Conservation (phyloP, 2,888 invertebrate species). For the Morpho deidamia region DNA sequence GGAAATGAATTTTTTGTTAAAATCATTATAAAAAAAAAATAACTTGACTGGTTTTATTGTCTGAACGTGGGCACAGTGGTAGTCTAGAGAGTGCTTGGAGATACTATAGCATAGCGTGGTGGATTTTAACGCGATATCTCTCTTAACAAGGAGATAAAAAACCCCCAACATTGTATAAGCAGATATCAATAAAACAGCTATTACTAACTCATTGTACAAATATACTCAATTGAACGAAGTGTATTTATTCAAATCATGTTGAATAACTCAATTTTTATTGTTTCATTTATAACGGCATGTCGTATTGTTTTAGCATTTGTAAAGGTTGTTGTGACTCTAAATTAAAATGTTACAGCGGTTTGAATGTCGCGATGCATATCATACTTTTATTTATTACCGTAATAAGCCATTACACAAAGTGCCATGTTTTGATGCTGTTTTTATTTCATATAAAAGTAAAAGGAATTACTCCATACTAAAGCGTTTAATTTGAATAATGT, state of each 20-base stretch:
- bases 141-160: too few relatives aligned
- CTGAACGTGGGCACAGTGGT: too few relatives aligned
- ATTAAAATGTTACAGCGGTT: conserved; percentile 21
- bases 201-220: too few relatives aligned
- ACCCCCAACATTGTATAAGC: too few relatives aligned
- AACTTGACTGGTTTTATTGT: too few relatives aligned
- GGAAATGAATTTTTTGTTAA: too few relatives aligned
- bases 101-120: neutral
- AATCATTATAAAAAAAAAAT: too few relatives aligned
- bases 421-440: conserved; percentile 8
- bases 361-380: conserved; percentile 20
- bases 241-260: conserved; percentile 4
- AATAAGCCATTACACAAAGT: conserved; percentile 12
- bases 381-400: conserved; percentile 17
- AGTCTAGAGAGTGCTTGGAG: too few relatives aligned
- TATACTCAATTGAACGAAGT: neutral
- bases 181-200: too few relatives aligned
- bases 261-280: conserved; percentile 5
- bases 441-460: neutral
- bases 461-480: neutral
- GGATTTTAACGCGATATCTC: too few relatives aligned
- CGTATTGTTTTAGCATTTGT: conserved; percentile 10
- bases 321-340: conserved; percentile 16
- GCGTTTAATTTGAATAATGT: neutral
- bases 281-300: conserved; percentile 1